Evolutionary conservation across 2,888 invertebrate species (phyloP).

Genomic region (Drosophila diplacantha): DNA sequence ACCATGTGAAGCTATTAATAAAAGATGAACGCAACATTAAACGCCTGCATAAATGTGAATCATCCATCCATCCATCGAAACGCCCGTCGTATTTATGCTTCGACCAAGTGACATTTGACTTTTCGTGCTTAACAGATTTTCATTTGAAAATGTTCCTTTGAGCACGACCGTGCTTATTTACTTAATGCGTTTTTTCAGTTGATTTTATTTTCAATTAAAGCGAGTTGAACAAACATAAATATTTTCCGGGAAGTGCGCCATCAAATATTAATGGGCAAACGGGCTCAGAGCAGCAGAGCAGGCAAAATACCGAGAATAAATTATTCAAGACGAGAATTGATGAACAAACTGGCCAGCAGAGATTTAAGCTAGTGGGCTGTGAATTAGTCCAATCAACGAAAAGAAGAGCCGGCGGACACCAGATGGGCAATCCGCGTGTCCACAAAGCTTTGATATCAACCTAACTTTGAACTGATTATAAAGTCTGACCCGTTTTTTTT

Average conservation of each 20-base stretch:
- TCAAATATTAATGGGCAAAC: conserved; percentile 45
- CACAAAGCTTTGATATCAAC: conserved; percentile 4
- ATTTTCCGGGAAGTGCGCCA: conserved; percentile 30
- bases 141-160: conserved; percentile 6
- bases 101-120: conserved; percentile 48
- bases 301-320: conserved; percentile 13
- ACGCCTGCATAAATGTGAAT: conserved; percentile 37
- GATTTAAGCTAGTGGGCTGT: conserved; percentile 8
- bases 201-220: conserved; percentile 33
- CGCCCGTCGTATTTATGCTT: conserved; percentile 14
- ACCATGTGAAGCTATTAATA: conserved; percentile 45
- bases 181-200: conserved; percentile 24
- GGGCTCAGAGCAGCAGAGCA: neutral
- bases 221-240: conserved; percentile 21
- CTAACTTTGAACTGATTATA: conserved; percentile 3
- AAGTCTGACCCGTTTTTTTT: conserved; percentile 5
- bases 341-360: conserved; percentile 30
- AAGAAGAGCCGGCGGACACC: neutral
- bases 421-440: conserved; percentile 9
- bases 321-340: conserved; percentile 36
- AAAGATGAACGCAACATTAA: conserved; percentile 48
- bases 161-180: conserved; percentile 12
- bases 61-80: conserved; percentile 32
- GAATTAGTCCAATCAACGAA: conserved; percentile 18
- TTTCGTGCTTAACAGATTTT: conserved; percentile 31